Percentiles rank a stretch among this genome's conserved stretches.
phyloP scores from a whole-genome alignment of 1,140 invertebrate genomes.

The Heliconius congener region DNA sequence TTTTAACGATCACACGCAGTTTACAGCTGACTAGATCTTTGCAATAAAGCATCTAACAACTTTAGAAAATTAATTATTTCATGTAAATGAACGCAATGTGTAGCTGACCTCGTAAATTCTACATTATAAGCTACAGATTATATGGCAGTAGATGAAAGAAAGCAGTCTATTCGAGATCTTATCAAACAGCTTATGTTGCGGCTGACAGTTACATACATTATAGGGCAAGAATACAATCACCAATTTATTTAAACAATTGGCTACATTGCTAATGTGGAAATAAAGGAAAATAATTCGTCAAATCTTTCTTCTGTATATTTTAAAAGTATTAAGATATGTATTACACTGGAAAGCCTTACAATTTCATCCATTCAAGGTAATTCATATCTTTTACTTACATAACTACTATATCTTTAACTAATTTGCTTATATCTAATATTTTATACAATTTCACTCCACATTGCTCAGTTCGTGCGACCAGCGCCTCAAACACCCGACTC shows the following conservation, averaged over 20 bases:
- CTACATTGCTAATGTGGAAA: background rate
- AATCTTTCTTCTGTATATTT: background rate
- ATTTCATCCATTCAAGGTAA: background rate
- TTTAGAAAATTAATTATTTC: constrained; percentile 2
- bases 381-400: background rate
- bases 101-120: constrained; percentile 55
- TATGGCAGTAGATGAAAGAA: constrained; percentile 67
- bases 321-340: background rate
- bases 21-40: constrained; percentile 61
- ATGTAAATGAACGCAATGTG: constrained; percentile 31
- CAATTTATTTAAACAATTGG: constrained; percentile 24
- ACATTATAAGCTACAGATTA: constrained; percentile 57
- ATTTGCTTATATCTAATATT: constrained; percentile 16
- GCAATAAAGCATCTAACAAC: constrained; percentile 13
- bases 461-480: constrained; percentile 54
- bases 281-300: background rate
- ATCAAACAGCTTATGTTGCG: constrained; percentile 71
- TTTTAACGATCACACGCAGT: constrained; percentile 46
- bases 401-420: constrained; percentile 4
- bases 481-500: constrained; percentile 53
- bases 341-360: background rate
- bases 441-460: constrained; percentile 23
- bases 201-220: constrained; percentile 35
- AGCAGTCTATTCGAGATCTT: constrained; percentile 63
- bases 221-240: constrained; percentile 56